These are phyloP conservation scores for Acridotheres tristis DNA, from an alignment of 2,797 vertebrate species.

Conservation along the genomic window DNA sequence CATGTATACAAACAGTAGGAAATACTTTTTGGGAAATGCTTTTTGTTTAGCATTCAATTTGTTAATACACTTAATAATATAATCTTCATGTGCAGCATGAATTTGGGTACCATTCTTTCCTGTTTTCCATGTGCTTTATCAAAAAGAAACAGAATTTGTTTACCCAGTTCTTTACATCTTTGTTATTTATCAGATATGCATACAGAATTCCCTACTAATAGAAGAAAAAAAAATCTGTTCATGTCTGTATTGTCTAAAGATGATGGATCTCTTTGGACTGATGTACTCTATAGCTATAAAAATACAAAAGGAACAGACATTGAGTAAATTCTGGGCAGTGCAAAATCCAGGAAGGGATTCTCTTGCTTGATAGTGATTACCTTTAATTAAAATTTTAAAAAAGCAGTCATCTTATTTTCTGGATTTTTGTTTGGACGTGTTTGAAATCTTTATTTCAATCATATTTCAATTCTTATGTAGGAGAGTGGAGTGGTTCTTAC, in stretches of 20 bases:
- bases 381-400: neutral
- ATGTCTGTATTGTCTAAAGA: neutral
- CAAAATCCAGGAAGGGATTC: neutral
- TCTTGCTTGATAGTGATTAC: neutral
- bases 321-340: neutral
- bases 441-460: neutral
- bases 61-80: neutral
- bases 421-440: neutral
- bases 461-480: neutral
- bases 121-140: neutral
- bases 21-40: neutral
- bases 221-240: neutral
- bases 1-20: neutral
- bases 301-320: neutral
- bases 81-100: neutral
- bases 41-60: neutral
- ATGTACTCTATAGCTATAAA: neutral
- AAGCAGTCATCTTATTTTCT: neutral
- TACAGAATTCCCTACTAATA: neutral
- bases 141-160: neutral
- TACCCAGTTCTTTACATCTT: neutral
- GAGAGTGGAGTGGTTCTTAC: neutral
- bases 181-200: neutral
- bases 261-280: neutral
- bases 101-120: neutral